Evolutionary conservation across 2,888 invertebrate species (phyloP), one percentile per base, ranked within the genome.

Genomic region (Caenorhabditis sinica): DNA sequence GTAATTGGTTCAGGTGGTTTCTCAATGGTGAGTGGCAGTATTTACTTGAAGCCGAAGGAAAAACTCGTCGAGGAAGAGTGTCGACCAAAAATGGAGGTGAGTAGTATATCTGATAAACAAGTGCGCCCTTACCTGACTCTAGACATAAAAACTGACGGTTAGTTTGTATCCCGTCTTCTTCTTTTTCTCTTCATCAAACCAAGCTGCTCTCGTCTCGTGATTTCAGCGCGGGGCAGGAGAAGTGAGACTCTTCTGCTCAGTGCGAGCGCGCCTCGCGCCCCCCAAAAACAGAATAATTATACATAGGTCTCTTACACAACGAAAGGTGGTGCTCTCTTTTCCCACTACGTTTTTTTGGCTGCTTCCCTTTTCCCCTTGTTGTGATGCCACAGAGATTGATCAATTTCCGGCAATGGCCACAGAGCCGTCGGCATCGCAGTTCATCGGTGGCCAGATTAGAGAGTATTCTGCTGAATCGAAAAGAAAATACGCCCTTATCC

Each of bases 241-340:
- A 68, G 68, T 56, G 49, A 45, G 49, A 30, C 51, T 33, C 45
- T 15, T 63, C 75, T 75, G 36, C 49, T 23, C 69, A 40, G 40
- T 53, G 68, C 68, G 33, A 40, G 36, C 49, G 69, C 63, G 53
- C 69, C 51, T 53, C 23, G 40, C 40, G 20, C 25, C 63, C 51
- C 20, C 77, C 61, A 36, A 77, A 77, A 77, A 77, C 60, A 65
- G 30, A 76, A 76, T 76, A 77, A 77, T 65, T 79, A 79, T 79
- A 43, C 65, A 53, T 28, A 33, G 43, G 36, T 28, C 58, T 13
- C 49, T 58, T 3, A 49, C 45, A n/a, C 23, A 30, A 45, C 28
- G 65, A 65, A 65, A 68, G 36, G 63, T 61, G 58, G 51, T 51
- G 58, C 58, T 56, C 56, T 45, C 28, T 20, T 51, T 66, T 43